These are phyloP conservation scores for Parnassius smintheus DNA, from an alignment of 2,888 invertebrate genomes.

Conservation along the genomic window DNA sequence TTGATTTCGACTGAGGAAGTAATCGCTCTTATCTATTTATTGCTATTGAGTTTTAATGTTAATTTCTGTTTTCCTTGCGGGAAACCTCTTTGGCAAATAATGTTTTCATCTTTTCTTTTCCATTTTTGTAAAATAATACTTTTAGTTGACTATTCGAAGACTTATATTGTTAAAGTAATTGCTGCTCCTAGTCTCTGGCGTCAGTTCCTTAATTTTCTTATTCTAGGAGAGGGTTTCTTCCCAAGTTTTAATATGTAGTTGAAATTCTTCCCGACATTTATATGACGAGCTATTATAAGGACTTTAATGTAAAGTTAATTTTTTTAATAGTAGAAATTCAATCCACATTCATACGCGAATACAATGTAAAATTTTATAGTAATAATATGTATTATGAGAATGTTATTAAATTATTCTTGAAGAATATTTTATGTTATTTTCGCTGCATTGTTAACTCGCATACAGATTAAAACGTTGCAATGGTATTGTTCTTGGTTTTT, in stretches of 20 bases:
- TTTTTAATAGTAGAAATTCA: too few species aligned
- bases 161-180: conserved; percentile 1
- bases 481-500: conserved; percentile 26
- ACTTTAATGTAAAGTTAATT: too few species aligned
- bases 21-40: conserved; percentile 54
- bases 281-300: too few species aligned
- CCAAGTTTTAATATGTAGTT: neutral
- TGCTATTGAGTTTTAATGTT: conserved; percentile 50
- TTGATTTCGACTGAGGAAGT: conserved; percentile 57
- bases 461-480: conserved; percentile 19
- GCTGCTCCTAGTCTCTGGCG: neutral
- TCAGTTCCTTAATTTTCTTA: neutral
- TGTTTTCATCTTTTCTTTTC: neutral
- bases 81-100: neutral
- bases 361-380: too few species aligned
- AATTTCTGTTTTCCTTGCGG: conserved; percentile 28
- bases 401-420: neutral
- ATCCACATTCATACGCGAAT: too few species aligned
- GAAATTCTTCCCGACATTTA: neutral
- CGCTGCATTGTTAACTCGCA: conserved; percentile 19
- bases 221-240: neutral
- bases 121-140: neutral
- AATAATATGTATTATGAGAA: neutral
- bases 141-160: neutral
- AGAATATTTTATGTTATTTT: conserved; percentile 21